A percentile compares a stretch with the other conserved stretches of the same genome.
These are phyloP conservation scores for Papilio helenus DNA, from an alignment of 1,140 invertebrate species.

Conservation along the genomic window DNA sequence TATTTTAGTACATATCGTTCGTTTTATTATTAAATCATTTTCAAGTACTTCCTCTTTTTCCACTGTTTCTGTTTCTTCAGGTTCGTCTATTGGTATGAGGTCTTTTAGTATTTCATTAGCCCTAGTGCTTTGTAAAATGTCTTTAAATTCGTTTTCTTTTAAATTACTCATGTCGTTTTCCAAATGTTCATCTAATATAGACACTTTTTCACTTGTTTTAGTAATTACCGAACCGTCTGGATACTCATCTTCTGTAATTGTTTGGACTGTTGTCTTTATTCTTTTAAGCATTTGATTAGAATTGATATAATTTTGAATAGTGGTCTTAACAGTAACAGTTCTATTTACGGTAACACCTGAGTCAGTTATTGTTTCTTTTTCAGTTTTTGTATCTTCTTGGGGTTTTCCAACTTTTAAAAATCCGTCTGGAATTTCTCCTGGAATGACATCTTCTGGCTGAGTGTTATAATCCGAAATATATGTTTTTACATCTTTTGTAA, in stretches of 20 bases:
- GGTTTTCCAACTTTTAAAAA: constrained; percentile 61
- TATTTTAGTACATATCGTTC: constrained; percentile 62
- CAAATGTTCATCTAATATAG: constrained; percentile 56
- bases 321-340: constrained; percentile 67
- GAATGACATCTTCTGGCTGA: constrained; percentile 43
- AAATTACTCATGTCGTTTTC: background rate
- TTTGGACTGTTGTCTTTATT: constrained; percentile 71
- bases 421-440: constrained; percentile 59
- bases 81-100: constrained; percentile 51
- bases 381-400: constrained; percentile 57
- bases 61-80: constrained; percentile 61
- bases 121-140: constrained; percentile 40
- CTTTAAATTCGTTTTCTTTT: constrained; percentile 36
- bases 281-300: constrained; percentile 53
- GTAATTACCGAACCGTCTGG: constrained; percentile 75
- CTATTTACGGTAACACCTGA: constrained; percentile 64
- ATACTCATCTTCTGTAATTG: constrained; percentile 71
- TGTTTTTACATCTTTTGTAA: constrained; percentile 77
- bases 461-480: constrained; percentile 66
- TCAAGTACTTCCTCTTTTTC: constrained; percentile 57
- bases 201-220: constrained; percentile 71
- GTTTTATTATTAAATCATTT: constrained; percentile 60
- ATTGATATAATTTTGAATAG: constrained; percentile 64
- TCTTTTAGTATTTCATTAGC: constrained; percentile 54
- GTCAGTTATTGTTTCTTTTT: constrained; percentile 60